A percentile compares a stretch with the other conserved stretches of the same genome.
These are phyloP conservation scores for Heterotilapia buettikoferi DNA, from an alignment of 2,113 vertebrate genomes.

Conservation along the genomic window DNA sequence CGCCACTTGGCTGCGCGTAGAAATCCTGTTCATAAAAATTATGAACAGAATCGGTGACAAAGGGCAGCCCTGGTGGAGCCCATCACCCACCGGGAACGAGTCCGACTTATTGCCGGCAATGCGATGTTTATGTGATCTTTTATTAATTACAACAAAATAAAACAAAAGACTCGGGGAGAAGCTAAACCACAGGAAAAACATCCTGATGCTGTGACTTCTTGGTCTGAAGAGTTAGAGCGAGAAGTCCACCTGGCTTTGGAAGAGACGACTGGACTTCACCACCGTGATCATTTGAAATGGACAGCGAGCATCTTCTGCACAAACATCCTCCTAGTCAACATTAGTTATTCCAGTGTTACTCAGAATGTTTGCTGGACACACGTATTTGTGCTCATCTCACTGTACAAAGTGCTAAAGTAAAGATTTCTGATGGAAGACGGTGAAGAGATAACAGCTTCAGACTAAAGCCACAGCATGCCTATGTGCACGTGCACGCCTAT, in stretches of 20 bases:
- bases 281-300: background rate
- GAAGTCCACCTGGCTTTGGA: background rate
- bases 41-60: too few species aligned
- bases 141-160: background rate
- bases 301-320: background rate
- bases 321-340: background rate
- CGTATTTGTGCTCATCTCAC: background rate
- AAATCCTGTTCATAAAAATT: too few species aligned
- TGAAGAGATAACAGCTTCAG: background rate
- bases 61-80: too few species aligned
- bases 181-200: accelerated
- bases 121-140: background rate
- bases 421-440: background rate
- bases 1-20: too few species aligned
- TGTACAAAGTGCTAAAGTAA: background rate
- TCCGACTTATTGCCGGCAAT: too few species aligned
- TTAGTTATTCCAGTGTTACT: background rate
- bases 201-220: background rate
- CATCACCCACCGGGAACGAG: too few species aligned
- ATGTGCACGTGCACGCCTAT: accelerated
- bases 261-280: accelerated
- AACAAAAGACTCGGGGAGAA: background rate
- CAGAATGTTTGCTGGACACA: background rate
- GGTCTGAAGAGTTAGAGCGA: background rate
- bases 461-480: background rate